Conservation (phyloP, 1,140 invertebrate genomes). For the Mizuhopecten yessoensis region DNA sequence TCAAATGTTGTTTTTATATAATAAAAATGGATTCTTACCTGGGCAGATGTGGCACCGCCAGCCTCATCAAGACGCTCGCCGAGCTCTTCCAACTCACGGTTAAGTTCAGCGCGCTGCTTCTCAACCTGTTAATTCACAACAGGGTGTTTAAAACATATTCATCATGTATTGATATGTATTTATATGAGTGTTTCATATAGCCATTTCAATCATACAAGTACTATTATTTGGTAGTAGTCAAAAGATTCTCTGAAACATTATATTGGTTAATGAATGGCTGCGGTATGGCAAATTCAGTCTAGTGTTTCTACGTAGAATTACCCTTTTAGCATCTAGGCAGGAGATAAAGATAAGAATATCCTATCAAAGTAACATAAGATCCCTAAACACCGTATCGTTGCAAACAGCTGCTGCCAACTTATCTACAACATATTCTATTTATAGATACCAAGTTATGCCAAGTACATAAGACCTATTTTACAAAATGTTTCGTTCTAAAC, state of each 20-base stretch:
- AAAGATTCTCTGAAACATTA: no score
- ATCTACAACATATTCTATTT: neutral
- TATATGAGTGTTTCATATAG: no score
- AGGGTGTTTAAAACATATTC: no score
- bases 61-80: slow-evolving; percentile 98
- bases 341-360: neutral
- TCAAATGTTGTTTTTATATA: neutral
- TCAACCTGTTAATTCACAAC: slow-evolving; percentile 93
- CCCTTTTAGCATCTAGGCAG: neutral
- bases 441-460: neutral
- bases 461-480: no score
- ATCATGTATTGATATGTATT: no score
- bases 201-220: no score
- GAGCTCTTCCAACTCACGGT: slow-evolving; percentile 98
- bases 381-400: neutral
- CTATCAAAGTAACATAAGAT: neutral
- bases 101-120: slow-evolving; percentile 97
- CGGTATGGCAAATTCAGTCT: no score
- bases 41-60: slow-evolving; percentile 98
- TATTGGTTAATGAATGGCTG: no score
- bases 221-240: neutral
- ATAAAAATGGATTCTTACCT: no score
- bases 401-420: neutral
- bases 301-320: neutral
- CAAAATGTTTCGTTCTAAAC: no score